Evolutionary conservation across 1,140 invertebrate genomes (phyloP).

Genomic region (Andricus grossulariae): DNA sequence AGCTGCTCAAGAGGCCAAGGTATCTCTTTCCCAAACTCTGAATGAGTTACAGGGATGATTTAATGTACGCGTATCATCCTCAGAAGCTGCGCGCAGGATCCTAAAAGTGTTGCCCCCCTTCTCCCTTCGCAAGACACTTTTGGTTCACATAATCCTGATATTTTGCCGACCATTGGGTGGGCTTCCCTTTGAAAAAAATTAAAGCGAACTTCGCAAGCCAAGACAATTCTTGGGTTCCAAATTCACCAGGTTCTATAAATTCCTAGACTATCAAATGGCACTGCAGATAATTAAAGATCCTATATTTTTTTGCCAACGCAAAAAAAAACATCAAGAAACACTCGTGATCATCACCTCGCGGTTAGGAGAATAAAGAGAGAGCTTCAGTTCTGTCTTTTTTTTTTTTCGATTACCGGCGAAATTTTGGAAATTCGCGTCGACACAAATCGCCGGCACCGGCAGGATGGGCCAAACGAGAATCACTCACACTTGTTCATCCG

Average conservation of each 20-base stretch:
- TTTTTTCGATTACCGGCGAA: background rate
- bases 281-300: too few relatives aligned
- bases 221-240: background rate
- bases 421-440: conserved; percentile 1
- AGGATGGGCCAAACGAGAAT: conserved; percentile 33
- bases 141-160: conserved; percentile 19
- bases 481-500: conserved; percentile 49
- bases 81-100: background rate
- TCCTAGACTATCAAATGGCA: too few relatives aligned
- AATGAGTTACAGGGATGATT: background rate
- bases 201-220: background rate
- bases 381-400: background rate
- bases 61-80: background rate
- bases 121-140: background rate
- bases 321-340: too few relatives aligned
- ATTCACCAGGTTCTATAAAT: background rate
- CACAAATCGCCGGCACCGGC: background rate
- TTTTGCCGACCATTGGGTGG: background rate
- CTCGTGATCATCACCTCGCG: too few relatives aligned
- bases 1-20: background rate
- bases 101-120: background rate
- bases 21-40: background rate
- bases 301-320: too few relatives aligned
- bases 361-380: too few relatives aligned
- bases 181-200: background rate